Percentiles rank a stretch among this genome's conserved stretches.
Evolutionary conservation across 2,888 invertebrate species (phyloP).

Genomic region (Tipula unca): DNA sequence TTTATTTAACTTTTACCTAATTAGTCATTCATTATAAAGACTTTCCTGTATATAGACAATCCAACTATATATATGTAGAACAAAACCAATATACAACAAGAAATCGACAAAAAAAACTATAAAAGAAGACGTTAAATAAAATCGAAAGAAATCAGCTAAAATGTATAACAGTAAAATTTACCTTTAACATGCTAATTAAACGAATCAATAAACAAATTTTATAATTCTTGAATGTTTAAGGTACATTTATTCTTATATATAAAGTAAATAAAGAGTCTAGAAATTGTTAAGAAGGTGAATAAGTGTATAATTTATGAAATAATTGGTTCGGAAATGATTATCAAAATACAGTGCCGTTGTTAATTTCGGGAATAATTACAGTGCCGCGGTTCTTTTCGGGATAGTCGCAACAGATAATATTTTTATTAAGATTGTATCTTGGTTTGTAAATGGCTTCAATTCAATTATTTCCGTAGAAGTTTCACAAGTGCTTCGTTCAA

Average conservation of each 20-base stretch:
- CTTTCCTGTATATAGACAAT: not conserved
- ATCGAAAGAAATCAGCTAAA: not conserved
- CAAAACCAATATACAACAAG: not conserved
- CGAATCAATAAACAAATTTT: not conserved
- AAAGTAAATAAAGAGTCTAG: not conserved
- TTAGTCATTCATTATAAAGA: not conserved
- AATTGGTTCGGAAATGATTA: not conserved
- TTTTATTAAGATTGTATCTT: too few species aligned
- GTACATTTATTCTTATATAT: not conserved
- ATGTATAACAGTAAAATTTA: not conserved
- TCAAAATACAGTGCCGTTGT: not conserved
- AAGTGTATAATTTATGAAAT: not conserved
- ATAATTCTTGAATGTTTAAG: not conserved
- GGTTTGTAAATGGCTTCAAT: too few species aligned
- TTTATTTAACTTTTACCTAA: not conserved
- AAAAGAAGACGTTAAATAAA: too few species aligned
- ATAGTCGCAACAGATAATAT: too few species aligned
- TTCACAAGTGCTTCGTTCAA: too few species aligned
- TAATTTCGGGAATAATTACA: not conserved
- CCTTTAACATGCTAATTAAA: not conserved
- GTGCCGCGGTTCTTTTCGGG: too few species aligned
- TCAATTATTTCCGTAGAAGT: too few species aligned
- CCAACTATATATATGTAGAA: not conserved
- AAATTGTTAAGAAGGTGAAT: not conserved
- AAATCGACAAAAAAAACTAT: not conserved